phyloP scores from a whole-genome alignment of 92 coral and sea anemone genomes.

The Scolanthus callimorphus region DNA sequence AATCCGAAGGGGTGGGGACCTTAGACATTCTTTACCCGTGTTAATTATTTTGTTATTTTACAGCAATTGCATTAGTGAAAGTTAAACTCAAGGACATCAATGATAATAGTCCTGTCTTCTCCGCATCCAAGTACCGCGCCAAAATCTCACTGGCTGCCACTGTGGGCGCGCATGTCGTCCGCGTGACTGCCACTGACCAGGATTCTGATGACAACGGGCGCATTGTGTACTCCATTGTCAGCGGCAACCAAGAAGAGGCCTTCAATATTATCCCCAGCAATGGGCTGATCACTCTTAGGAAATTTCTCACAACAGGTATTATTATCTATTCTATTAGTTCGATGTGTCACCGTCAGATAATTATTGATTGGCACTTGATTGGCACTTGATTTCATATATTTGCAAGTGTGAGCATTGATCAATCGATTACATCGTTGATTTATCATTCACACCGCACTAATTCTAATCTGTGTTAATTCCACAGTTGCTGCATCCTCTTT shows the following conservation, averaged over 20 bases:
- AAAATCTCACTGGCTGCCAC: conserved; percentile 67
- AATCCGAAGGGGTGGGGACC: no score
- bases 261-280: conserved; percentile 60
- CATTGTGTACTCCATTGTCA: conserved; percentile 40
- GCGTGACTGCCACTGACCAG: conserved; percentile 77
- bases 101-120: conserved; percentile 66
- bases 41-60: not conserved
- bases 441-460: no score
- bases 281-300: conserved; percentile 71
- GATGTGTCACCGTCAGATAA: no score
- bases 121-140: conserved; percentile 58
- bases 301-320: conserved; percentile 59
- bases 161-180: conserved; percentile 46
- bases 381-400: no score
- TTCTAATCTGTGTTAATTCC: no score
- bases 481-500: conserved; percentile 68
- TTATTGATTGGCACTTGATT: no score
- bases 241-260: conserved; percentile 70
- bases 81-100: conserved; percentile 57
- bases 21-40: no score
- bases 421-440: no score
- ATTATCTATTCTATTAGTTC: no score
- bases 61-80: conserved; percentile 58
- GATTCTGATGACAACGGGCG: conserved; percentile 60
- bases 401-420: no score